Conservation (phyloP, 2,797 vertebrate genomes). For the Decapterus maruadsi region DNA sequence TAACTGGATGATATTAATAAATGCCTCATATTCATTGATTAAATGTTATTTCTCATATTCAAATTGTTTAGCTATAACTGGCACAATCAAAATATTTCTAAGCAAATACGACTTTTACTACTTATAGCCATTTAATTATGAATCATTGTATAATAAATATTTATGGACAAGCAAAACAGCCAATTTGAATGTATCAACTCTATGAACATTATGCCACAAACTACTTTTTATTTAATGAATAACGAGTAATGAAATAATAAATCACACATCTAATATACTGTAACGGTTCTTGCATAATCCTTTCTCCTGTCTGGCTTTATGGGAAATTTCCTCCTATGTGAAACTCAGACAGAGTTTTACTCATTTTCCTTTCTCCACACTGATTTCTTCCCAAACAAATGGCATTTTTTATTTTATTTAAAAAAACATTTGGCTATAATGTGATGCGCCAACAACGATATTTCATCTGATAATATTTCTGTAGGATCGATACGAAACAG, state of each 20-base stretch:
- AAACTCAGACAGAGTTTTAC: background rate
- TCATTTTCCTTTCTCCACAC: background rate
- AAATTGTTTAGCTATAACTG: background rate
- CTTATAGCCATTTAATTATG: too few relatives aligned
- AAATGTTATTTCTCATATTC: background rate
- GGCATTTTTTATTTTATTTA: background rate
- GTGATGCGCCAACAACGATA: background rate
- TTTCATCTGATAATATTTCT: conserved; percentile 20
- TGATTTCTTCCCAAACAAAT: background rate
- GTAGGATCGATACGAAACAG: conserved; percentile 48
- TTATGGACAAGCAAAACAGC: background rate
- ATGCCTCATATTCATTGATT: background rate
- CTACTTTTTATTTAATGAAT: background rate
- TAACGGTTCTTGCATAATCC: fast-evolving
- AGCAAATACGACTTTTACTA: background rate
- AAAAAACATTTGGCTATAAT: background rate
- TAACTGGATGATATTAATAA: background rate
- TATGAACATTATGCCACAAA: background rate
- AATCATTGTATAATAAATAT: too few relatives aligned
- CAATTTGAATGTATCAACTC: background rate
- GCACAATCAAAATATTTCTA: background rate
- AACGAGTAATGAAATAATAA: background rate
- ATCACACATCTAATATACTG: background rate
- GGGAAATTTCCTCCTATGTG: background rate
- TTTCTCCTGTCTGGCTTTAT: background rate